phyloP scores from a whole-genome alignment of 2,113 vertebrate species.

The Perccottus glenii region DNA sequence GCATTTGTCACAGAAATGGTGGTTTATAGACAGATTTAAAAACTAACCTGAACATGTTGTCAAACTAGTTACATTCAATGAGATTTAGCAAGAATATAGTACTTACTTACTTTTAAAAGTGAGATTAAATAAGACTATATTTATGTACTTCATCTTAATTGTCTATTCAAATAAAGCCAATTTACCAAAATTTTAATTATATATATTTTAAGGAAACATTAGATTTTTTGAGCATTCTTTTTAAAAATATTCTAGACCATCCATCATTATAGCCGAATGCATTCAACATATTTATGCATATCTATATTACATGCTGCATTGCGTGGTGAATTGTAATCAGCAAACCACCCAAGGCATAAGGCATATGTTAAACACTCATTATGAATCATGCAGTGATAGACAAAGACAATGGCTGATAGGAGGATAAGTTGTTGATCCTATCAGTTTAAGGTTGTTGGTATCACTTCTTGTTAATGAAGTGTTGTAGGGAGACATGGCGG shows the following conservation, averaged over 20 bases:
- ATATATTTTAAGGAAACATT: too few relatives aligned
- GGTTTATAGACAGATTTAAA: constrained; percentile 7
- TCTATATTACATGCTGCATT: constrained; percentile 1
- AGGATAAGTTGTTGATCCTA: constrained; percentile 13
- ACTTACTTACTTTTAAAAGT: constrained; percentile 11
- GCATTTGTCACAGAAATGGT: constrained; percentile 10
- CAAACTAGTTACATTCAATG: not conserved
- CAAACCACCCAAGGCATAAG: not conserved
- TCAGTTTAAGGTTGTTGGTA: constrained; percentile 63
- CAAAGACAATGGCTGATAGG: constrained; percentile 7
- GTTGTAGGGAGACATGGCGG: constrained; percentile 50
- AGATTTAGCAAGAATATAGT: not conserved
- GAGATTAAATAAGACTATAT: not conserved
- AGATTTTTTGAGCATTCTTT: too few relatives aligned
- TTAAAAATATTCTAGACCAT: not conserved
- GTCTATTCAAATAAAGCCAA: too few relatives aligned
- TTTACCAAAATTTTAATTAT: too few relatives aligned
- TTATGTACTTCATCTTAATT: not conserved
- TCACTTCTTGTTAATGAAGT: constrained; percentile 70
- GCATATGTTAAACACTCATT: constrained; percentile 25
- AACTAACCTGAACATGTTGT: constrained; percentile 11
- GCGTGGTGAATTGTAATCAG: not conserved
- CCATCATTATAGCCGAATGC: not conserved
- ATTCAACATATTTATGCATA: not conserved
- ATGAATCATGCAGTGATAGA: constrained; percentile 13